Percentiles rank a stretch among this genome's conserved stretches.
These are phyloP conservation scores for Rhadina sibilatrix DNA, from an alignment of 2,113 vertebrate genomes.

Conservation along the genomic window DNA sequence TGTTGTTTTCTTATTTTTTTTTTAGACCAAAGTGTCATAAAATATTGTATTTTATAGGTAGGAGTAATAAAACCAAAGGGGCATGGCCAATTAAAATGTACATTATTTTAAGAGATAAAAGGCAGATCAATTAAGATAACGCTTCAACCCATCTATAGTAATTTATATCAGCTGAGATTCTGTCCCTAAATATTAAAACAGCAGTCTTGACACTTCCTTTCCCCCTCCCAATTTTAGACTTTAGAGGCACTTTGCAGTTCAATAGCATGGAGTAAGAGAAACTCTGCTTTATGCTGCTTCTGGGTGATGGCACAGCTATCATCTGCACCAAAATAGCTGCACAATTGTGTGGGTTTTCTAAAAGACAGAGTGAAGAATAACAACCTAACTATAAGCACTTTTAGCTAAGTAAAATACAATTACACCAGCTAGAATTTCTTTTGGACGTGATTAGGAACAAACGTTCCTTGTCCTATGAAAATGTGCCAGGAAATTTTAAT, in stretches of 20 bases:
- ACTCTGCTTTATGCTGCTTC: not conserved
- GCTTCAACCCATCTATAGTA: not conserved
- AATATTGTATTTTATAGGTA: not conserved
- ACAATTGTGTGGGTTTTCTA: not conserved
- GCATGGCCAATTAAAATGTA: not conserved
- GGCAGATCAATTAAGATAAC: not conserved
- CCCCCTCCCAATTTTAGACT: not conserved
- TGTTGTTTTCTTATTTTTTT: not conserved
- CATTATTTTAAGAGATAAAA: not conserved
- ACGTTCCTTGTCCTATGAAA: not conserved
- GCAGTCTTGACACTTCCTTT: not conserved
- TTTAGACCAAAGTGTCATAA: not conserved
- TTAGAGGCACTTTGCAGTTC: not conserved
- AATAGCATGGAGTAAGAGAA: not conserved
- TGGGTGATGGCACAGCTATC: not conserved
- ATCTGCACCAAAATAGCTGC: not conserved
- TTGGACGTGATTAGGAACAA: not conserved
- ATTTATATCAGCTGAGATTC: not conserved
- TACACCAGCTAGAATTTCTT: constrained; percentile 1
- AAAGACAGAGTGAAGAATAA: not conserved
- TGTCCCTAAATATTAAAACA: not conserved
- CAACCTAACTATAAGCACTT: not conserved
- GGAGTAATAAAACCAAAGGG: not conserved
- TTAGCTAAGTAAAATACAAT: constrained; percentile 10
- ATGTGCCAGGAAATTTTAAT: constrained; percentile 44